Percentiles rank a stretch among this genome's conserved stretches.
Evolutionary conservation across 2,888 invertebrate genomes (phyloP).

Genomic region (Margaritifera margaritifera): DNA sequence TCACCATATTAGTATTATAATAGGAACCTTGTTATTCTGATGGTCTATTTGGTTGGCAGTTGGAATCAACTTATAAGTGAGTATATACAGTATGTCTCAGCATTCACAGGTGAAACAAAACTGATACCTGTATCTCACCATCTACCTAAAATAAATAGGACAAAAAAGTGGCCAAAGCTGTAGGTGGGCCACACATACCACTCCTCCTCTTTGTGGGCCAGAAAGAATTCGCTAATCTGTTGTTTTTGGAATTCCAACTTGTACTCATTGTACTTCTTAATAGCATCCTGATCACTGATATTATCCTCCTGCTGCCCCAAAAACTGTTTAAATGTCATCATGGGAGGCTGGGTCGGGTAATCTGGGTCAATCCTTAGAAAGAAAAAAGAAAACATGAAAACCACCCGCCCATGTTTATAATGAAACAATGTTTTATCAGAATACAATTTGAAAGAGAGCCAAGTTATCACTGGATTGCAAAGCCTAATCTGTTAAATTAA

Average conservation of each 20-base stretch:
- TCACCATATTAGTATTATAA: no score
- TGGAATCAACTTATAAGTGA: no score
- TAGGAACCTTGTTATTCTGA: no score
- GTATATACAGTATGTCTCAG: no score
- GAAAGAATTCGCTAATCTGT: constrained; percentile 98
- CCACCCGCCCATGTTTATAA: no score
- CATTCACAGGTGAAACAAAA: no score
- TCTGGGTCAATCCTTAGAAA: constrained; percentile 59
- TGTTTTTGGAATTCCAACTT: constrained; percentile 96
- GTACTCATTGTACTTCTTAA: constrained; percentile 97
- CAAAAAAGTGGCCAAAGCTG: neutral
- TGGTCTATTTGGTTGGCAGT: no score
- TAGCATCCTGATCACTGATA: constrained; percentile 94
- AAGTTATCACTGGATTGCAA: no score
- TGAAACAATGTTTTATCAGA: no score
- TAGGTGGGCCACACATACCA: constrained; percentile 82
- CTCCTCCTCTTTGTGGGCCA: constrained; percentile 99
- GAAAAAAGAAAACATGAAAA: neutral
- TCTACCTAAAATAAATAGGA: constrained; percentile 1
- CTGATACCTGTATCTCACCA: neutral
- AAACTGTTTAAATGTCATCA: constrained; percentile 98
- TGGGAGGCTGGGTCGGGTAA: constrained; percentile 88
- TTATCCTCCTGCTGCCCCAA: constrained; percentile 96
- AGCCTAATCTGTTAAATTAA: no score
- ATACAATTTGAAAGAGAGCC: no score